phyloP scores from a whole-genome alignment of 1,140 invertebrate species.

The Pantala flavescens region DNA sequence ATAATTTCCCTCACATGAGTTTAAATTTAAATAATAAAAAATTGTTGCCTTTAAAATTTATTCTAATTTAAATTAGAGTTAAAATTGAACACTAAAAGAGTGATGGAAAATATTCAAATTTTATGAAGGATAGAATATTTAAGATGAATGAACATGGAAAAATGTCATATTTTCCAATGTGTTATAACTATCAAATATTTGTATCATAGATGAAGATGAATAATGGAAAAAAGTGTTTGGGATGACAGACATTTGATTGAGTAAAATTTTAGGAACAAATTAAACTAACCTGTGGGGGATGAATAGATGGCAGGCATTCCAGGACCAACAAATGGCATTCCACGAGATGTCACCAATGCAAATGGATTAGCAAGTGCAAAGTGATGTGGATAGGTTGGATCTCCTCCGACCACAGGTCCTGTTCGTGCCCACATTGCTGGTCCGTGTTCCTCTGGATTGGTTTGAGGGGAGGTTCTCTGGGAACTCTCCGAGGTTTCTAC shows the following conservation, averaged over 20 bases:
- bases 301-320: constrained; percentile 32
- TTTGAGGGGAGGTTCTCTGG: constrained; percentile 16
- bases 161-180: too few relatives aligned
- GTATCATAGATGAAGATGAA: too few relatives aligned
- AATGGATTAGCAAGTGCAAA: constrained; percentile 28
- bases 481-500: background rate
- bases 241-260: background rate
- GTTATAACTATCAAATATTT: too few relatives aligned
- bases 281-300: constrained; percentile 28
- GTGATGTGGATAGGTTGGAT: constrained; percentile 23
- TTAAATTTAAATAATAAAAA: too few relatives aligned
- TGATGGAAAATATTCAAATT: too few relatives aligned
- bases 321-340: constrained; percentile 31
- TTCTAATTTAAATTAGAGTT: too few relatives aligned
- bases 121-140: too few relatives aligned
- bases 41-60: too few relatives aligned
- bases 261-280: background rate
- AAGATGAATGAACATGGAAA: too few relatives aligned
- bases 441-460: constrained; percentile 20
- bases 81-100: too few relatives aligned
- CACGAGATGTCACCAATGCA: constrained; percentile 33
- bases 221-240: background rate
- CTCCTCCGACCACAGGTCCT: background rate
- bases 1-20: too few relatives aligned
- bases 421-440: background rate